Evolutionary conservation across 2,113 vertebrate genomes (phyloP).

Genomic region (Cyanoramphus novaezelandiae): DNA sequence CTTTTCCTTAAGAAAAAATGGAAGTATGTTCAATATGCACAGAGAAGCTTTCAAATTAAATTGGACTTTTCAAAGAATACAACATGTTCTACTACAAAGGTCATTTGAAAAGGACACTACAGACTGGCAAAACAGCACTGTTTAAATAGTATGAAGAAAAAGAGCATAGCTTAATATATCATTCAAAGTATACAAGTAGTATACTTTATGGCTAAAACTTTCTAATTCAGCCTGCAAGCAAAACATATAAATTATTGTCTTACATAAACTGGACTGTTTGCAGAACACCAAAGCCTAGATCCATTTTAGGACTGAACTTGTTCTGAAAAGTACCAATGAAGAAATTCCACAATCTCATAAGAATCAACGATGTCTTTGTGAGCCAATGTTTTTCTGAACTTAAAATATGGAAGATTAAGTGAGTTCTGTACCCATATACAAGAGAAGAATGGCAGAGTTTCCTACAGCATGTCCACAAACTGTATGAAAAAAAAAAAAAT

Average conservation of each 20-base stretch:
- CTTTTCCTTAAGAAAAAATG: neutral
- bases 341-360: neutral
- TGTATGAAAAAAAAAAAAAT: neutral
- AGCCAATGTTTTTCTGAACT: neutral
- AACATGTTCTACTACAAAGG: neutral
- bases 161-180: neutral
- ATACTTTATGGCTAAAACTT: neutral
- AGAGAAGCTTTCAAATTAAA: conserved; percentile 1
- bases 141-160: neutral
- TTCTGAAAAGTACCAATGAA: neutral
- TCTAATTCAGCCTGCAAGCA: neutral
- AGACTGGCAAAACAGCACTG: neutral
- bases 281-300: neutral
- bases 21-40: neutral
- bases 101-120: neutral
- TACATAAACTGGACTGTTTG: neutral
- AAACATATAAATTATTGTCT: neutral
- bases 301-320: neutral
- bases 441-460: neutral
- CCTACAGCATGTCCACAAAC: neutral
- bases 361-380: neutral
- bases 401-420: neutral
- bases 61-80: neutral
- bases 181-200: neutral
- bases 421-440: neutral